A percentile compares a stretch with the other conserved stretches of the same genome.
Evolutionary conservation across 2,113 vertebrate species (phyloP).

Genomic region (Ptilonorhynchus violaceus): DNA sequence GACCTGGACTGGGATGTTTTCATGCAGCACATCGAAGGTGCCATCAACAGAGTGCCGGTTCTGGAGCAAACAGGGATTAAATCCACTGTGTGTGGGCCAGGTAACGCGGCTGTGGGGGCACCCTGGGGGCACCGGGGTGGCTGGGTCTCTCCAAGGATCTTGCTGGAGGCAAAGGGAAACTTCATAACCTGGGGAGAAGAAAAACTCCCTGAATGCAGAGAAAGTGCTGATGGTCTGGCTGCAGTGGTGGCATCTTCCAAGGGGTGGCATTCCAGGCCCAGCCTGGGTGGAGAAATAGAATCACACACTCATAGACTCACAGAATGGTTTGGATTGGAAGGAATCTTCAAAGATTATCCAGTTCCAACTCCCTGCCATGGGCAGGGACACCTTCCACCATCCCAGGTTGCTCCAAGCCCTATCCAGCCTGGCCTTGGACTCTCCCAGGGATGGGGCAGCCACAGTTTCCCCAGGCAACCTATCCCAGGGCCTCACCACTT

Average conservation of each 20-base stretch:
- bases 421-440: rapidly evolving
- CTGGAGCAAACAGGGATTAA: constrained; percentile 92
- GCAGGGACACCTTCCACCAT: not conserved
- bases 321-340: not conserved
- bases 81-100: constrained; percentile 95
- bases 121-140: rapidly evolving
- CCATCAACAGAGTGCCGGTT: constrained; percentile 86
- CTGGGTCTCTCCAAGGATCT: not conserved
- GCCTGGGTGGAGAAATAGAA: not conserved
- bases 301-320: not conserved
- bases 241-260: not conserved
- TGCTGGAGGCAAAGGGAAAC: not conserved
- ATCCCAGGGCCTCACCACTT: not conserved
- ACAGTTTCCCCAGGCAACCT: not conserved
- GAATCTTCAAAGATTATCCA: not conserved
- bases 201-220: not conserved
- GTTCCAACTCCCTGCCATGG: not conserved
- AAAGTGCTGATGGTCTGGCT: not conserved
- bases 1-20: constrained; percentile 98
- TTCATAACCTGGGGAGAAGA: not conserved
- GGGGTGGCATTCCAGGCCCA: constrained; percentile 36
- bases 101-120: constrained; percentile 42
- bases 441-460: not conserved
- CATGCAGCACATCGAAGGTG: constrained; percentile 89
- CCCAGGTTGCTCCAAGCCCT: rapidly evolving